A percentile compares a stretch with the other conserved stretches of the same genome.
Evolutionary conservation across 2,888 invertebrate species (phyloP).

Genomic region (Magallana nippona): DNA sequence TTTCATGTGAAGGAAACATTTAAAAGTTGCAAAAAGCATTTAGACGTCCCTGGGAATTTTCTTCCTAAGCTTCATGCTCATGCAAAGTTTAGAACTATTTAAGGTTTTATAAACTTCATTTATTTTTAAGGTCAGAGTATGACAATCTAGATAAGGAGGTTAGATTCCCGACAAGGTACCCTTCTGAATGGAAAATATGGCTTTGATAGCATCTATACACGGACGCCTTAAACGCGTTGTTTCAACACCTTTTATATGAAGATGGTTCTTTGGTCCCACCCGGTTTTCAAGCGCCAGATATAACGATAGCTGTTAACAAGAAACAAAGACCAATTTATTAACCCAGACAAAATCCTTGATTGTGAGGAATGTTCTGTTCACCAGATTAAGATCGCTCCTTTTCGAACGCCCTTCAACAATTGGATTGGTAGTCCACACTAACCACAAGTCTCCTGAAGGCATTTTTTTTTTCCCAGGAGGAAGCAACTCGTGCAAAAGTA

Average conservation of each 20-base stretch:
- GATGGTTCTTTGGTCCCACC: neutral
- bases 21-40: slow-evolving; percentile 4
- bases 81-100: neutral
- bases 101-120: neutral
- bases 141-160: slow-evolving; percentile 5
- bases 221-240: neutral
- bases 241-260: slow-evolving; percentile 8
- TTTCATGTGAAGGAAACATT: slow-evolving; percentile 29
- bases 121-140: neutral
- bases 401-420: neutral
- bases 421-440: neutral
- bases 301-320: slow-evolving; percentile 5
- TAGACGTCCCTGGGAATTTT: neutral
- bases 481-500: no score
- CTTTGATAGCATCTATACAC: neutral
- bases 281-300: neutral
- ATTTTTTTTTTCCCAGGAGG: no score
- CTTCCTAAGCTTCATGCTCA: neutral
- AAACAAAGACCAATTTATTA: neutral
- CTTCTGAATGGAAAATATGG: neutral
- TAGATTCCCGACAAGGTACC: neutral
- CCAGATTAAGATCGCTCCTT: neutral
- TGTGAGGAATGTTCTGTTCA: neutral
- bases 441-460: neutral
- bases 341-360: neutral